Percentiles rank a stretch among this genome's conserved stretches.
These are phyloP conservation scores for Noctua janthe DNA, from an alignment of 2,888 invertebrate species.

Conservation along the genomic window DNA sequence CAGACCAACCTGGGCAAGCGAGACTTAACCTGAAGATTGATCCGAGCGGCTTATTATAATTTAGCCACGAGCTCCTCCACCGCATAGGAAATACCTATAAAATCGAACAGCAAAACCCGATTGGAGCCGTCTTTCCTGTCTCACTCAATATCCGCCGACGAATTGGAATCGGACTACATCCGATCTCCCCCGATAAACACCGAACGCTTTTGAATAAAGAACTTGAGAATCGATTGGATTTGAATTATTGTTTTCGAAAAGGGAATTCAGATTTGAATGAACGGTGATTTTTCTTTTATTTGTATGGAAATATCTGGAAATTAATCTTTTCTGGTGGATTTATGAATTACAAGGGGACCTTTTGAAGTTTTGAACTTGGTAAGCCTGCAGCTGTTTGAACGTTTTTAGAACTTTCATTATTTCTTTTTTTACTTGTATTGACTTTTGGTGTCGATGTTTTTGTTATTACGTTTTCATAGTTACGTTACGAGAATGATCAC, in stretches of 20 bases:
- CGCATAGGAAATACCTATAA: constrained; percentile 30
- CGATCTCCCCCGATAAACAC: constrained; percentile 53
- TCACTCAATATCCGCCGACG: constrained; percentile 59
- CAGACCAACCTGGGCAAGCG: background rate
- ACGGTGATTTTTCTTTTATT: constrained; percentile 14
- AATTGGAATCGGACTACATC: constrained; percentile 57
- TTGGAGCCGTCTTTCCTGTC: constrained; percentile 39
- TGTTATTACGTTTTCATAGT: background rate
- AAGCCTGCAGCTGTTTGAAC: background rate
- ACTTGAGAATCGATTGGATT: constrained; percentile 36
- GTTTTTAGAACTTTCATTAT: constrained; percentile 7
- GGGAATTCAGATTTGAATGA: constrained; percentile 15
- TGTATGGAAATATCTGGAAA: constrained; percentile 38
- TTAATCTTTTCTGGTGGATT: constrained; percentile 11
- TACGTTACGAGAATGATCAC: background rate
- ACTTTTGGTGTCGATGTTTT: background rate
- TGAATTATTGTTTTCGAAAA: constrained; percentile 49
- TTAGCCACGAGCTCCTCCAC: no score
- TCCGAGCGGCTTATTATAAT: background rate
- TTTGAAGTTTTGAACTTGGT: constrained; percentile 21
- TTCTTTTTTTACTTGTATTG: background rate
- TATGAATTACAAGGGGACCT: constrained; percentile 33
- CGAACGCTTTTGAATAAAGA: constrained; percentile 57
- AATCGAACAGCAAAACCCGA: constrained; percentile 28
- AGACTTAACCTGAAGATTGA: background rate